Evolutionary conservation across 2,797 vertebrate species (phyloP).

Genomic region (Serranus cabrilla): DNA sequence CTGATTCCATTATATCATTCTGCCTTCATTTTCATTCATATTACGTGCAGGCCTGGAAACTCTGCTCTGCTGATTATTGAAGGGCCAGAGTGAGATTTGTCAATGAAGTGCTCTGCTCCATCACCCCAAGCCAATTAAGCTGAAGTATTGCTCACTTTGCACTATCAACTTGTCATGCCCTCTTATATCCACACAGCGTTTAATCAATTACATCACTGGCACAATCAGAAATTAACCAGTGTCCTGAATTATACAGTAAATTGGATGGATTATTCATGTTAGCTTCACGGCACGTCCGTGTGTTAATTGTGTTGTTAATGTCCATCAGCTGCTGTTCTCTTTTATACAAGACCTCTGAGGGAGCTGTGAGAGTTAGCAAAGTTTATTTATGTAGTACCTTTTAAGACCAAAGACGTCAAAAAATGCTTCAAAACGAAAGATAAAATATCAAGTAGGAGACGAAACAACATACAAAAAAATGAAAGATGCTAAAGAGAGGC

Average conservation of each 20-base stretch:
- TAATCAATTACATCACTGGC: conserved; percentile 44
- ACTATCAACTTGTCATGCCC: conserved; percentile 32
- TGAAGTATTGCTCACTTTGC: conserved; percentile 56
- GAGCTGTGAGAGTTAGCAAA: too few relatives aligned
- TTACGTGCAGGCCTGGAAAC: conserved; percentile 15
- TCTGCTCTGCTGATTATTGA: conserved; percentile 37
- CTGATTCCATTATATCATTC: conserved; percentile 10
- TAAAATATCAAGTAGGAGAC: too few relatives aligned
- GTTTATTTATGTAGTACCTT: too few relatives aligned
- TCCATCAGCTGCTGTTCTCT: too few relatives aligned
- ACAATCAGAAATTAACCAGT: conserved; percentile 28
- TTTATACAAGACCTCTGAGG: too few relatives aligned
- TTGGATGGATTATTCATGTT: conserved; percentile 10
- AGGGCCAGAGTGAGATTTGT: conserved; percentile 35
- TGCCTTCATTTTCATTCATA: conserved; percentile 28
- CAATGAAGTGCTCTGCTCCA: conserved; percentile 31
- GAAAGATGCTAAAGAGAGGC: too few relatives aligned
- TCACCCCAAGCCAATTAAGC: conserved; percentile 61
- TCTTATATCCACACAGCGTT: conserved; percentile 15
- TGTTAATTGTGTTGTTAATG: neutral
- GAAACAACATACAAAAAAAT: too few relatives aligned
- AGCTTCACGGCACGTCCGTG: neutral
- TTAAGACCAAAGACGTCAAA: too few relatives aligned
- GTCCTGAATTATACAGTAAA: conserved; percentile 4
- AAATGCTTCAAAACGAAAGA: too few relatives aligned